Evolutionary conservation across 2,113 vertebrate species (phyloP).

Genomic region (Coregonus clupeaformis): DNA sequence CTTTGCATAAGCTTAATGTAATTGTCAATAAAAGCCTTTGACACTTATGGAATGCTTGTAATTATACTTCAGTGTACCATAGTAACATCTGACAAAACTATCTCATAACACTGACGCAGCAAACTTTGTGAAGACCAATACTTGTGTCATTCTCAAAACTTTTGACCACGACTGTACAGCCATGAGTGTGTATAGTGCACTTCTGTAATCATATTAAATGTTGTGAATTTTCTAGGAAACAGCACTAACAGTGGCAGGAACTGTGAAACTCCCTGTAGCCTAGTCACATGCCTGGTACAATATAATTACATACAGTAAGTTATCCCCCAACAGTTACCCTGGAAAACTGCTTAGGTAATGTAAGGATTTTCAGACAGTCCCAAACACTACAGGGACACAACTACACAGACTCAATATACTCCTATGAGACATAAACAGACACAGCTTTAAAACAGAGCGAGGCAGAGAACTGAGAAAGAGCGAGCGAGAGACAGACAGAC

Average conservation of each 20-base stretch:
- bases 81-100: too few species aligned
- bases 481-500: not conserved
- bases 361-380: conserved; percentile 26
- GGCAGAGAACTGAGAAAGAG: conserved; percentile 1
- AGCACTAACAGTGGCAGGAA: not conserved
- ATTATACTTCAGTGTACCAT: too few species aligned
- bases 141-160: too few species aligned
- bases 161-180: too few species aligned
- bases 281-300: conserved; percentile 35
- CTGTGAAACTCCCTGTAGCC: conserved; percentile 25
- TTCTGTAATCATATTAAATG: not conserved
- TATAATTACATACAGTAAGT: conserved; percentile 49
- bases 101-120: too few species aligned
- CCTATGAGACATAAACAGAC: conserved; percentile 14
- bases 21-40: too few species aligned
- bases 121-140: too few species aligned
- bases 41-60: too few species aligned
- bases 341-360: conserved; percentile 49
- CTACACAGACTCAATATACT: conserved; percentile 27
- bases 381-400: not conserved
- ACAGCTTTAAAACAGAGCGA: not conserved
- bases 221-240: not conserved
- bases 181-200: too few species aligned
- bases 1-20: too few species aligned
- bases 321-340: conserved; percentile 37